Conservation (phyloP, 2,888 invertebrate species). For the Lamproptera curius region DNA sequence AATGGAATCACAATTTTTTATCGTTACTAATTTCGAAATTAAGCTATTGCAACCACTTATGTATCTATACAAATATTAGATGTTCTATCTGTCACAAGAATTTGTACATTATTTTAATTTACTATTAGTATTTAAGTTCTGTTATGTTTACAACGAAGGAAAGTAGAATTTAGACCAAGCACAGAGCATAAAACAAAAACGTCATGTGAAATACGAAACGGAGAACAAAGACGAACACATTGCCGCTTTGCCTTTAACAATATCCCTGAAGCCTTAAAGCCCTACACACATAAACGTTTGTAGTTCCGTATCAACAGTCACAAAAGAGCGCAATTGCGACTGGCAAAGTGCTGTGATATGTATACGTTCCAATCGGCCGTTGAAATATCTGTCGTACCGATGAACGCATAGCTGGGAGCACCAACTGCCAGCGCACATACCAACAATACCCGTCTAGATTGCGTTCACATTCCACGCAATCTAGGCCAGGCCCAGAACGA, state of each 20-base stretch:
- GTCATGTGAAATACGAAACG: neutral
- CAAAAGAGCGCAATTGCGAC: slow-evolving; percentile 16
- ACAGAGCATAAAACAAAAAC: neutral
- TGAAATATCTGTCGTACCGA: slow-evolving; percentile 23
- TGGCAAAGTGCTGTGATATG: slow-evolving; percentile 14
- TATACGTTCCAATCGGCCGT: slow-evolving; percentile 25
- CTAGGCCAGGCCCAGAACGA: slow-evolving; percentile 52
- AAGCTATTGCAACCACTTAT: too few species aligned
- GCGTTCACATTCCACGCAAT: slow-evolving; percentile 67
- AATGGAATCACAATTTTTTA: too few species aligned
- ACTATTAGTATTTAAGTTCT: too few species aligned
- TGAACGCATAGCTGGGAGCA: slow-evolving; percentile 25
- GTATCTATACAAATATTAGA: too few species aligned
- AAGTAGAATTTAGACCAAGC: too few species aligned
- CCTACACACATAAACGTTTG: slow-evolving; percentile 10
- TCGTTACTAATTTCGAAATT: neutral
- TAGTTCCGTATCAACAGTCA: slow-evolving; percentile 3
- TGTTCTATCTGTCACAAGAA: too few species aligned
- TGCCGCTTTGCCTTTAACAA: neutral
- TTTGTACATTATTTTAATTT: too few species aligned
- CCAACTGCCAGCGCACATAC: slow-evolving; percentile 45
- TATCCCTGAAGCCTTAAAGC: slow-evolving; percentile 3
- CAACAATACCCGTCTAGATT: slow-evolving; percentile 66
- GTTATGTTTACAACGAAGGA: too few species aligned
- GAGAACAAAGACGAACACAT: neutral